These are phyloP conservation scores for Menidia beryllina DNA, from an alignment of 2,113 vertebrate species.

Conservation along the genomic window DNA sequence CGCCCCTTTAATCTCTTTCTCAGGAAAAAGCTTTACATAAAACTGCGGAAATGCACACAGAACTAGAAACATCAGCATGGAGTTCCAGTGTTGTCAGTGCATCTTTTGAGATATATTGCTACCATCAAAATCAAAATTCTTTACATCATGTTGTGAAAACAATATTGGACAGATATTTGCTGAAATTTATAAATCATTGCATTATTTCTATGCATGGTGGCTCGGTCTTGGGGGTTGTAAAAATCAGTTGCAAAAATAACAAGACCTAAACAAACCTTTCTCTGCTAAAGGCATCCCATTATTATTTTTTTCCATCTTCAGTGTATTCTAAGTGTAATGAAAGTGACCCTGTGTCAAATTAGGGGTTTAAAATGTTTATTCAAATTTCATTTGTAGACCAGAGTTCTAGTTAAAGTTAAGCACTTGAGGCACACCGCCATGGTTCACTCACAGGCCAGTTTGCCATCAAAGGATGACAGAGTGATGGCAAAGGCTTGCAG, in stretches of 20 bases:
- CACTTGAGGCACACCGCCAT: conserved; percentile 31
- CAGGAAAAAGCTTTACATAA: too few relatives aligned
- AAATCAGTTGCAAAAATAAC: conserved; percentile 15
- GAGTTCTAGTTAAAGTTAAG: conserved; percentile 1
- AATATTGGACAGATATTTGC: too few relatives aligned
- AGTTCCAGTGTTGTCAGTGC: too few relatives aligned
- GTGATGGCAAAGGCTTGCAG: conserved; percentile 91
- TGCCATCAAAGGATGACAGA: conserved; percentile 89
- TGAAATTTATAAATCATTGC: too few relatives aligned
- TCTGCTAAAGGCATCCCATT: not conserved
- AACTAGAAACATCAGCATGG: too few relatives aligned
- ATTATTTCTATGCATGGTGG: too few relatives aligned
- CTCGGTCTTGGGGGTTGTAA: not conserved
- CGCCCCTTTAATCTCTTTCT: too few relatives aligned
- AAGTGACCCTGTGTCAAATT: not conserved
- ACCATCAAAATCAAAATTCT: not conserved
- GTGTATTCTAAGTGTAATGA: not conserved
- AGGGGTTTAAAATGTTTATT: conserved; percentile 7
- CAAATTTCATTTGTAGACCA: not conserved
- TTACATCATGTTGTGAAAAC: too few relatives aligned
- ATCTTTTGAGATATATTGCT: too few relatives aligned
- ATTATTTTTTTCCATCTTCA: not conserved
- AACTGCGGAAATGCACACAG: too few relatives aligned
- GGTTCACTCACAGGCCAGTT: conserved; percentile 88
- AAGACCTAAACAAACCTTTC: conserved; percentile 13